Conservation (phyloP, 2,797 vertebrate species). For the Ceyx erithaca region DNA sequence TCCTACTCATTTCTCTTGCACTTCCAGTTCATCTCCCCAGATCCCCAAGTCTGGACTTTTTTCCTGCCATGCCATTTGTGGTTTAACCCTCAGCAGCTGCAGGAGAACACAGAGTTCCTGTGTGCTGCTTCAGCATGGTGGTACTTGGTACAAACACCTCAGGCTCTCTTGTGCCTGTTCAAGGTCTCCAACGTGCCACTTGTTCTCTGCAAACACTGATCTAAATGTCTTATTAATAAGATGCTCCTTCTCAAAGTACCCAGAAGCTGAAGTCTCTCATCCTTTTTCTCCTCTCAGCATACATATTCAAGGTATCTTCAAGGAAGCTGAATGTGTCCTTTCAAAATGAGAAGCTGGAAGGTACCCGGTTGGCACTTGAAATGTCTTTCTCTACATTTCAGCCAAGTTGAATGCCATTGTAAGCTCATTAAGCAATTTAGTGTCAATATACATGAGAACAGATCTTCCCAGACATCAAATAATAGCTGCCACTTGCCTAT, state of each 20-base stretch:
- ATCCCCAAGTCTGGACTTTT: background rate
- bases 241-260: background rate
- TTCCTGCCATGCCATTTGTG: background rate
- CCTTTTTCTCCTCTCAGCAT: background rate
- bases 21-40: background rate
- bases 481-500: background rate
- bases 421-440: background rate
- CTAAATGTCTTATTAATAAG: background rate
- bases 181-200: background rate
- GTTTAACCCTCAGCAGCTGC: background rate
- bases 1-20: background rate
- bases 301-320: background rate
- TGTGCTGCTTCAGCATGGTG: background rate
- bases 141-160: background rate
- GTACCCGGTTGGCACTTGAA: background rate
- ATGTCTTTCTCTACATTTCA: fast-evolving
- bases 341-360: background rate
- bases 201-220: background rate
- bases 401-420: background rate
- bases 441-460: background rate
- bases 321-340: background rate
- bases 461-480: background rate
- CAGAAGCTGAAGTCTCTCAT: background rate
- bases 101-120: background rate
- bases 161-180: background rate